These are phyloP conservation scores for Agonopterix heracliana DNA, from an alignment of 2,888 invertebrate genomes.

Conservation along the genomic window DNA sequence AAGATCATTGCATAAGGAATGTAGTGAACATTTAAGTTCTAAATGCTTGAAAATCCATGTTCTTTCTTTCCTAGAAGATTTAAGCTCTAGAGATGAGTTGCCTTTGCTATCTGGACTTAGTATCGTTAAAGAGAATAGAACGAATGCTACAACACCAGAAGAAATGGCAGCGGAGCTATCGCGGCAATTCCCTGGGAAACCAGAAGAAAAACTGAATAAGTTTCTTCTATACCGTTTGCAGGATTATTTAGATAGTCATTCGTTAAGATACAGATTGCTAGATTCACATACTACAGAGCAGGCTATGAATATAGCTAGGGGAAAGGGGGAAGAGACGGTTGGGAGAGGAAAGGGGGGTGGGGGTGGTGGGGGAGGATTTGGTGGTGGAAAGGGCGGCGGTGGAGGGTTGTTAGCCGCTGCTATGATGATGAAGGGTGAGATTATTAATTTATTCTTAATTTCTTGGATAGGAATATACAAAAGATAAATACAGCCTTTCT, in stretches of 20 bases:
- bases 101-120: conserved; percentile 85
- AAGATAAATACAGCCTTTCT: too few relatives aligned
- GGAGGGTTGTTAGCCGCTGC: conserved; percentile 75
- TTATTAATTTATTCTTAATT: too few relatives aligned
- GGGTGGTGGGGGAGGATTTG: conserved; percentile 37
- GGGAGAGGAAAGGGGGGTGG: conserved; percentile 57
- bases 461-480: too few relatives aligned
- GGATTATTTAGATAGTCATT: conserved; percentile 83
- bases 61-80: conserved; percentile 83
- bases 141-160: conserved; percentile 70
- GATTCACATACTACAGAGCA: conserved; percentile 78
- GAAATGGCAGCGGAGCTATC: conserved; percentile 82
- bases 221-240: conserved; percentile 81
- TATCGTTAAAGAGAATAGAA: conserved; percentile 80
- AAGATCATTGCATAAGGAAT: conserved; percentile 56
- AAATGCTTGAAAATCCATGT: conserved; percentile 88
- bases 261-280: conserved; percentile 82
- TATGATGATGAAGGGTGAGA: conserved; percentile 78
- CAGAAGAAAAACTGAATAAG: conserved; percentile 84
- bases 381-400: conserved; percentile 49
- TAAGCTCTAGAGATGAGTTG: conserved; percentile 82
- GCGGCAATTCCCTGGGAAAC: conserved; percentile 85
- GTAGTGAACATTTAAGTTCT: conserved; percentile 69
- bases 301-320: conserved; percentile 67
- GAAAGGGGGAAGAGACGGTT: conserved; percentile 50